These are phyloP conservation scores for Panthera uncia DNA, from an alignment of 2,113 vertebrate species.

Conservation along the genomic window DNA sequence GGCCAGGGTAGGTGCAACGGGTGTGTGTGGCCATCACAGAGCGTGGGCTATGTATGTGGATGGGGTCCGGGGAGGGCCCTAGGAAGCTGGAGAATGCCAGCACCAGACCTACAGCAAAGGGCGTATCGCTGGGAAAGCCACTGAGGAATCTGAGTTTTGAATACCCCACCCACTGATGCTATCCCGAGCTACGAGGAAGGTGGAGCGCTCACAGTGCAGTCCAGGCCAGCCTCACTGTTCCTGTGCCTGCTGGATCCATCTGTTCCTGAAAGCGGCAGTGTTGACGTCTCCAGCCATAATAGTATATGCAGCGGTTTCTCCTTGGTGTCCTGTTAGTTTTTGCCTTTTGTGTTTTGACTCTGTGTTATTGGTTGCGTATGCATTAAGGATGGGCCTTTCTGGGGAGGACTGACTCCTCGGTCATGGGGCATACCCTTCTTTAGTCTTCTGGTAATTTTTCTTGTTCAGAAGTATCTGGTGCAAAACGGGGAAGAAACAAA, in stretches of 20 bases:
- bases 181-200: no score
- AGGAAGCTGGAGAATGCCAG: no score
- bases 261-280: rapidly evolving
- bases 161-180: rapidly evolving
- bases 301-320: neutral
- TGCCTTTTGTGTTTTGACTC: neutral
- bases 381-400: no score
- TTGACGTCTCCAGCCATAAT: rapidly evolving
- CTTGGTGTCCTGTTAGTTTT: rapidly evolving
- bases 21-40: neutral
- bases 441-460: neutral
- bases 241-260: rapidly evolving
- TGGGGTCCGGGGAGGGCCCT: rapidly evolving
- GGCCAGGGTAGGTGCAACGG: no score
- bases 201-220: rapidly evolving
- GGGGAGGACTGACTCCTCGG: no score
- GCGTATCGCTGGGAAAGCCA: rapidly evolving
- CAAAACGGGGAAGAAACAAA: rapidly evolving
- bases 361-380: rapidly evolving
- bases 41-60: rapidly evolving
- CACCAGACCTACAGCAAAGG: rapidly evolving
- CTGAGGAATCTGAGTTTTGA: rapidly evolving
- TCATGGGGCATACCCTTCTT: neutral
- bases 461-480: no score
- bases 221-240: neutral